phyloP scores from a whole-genome alignment of 2,113 vertebrate species.

The Ahaetulla prasina region DNA sequence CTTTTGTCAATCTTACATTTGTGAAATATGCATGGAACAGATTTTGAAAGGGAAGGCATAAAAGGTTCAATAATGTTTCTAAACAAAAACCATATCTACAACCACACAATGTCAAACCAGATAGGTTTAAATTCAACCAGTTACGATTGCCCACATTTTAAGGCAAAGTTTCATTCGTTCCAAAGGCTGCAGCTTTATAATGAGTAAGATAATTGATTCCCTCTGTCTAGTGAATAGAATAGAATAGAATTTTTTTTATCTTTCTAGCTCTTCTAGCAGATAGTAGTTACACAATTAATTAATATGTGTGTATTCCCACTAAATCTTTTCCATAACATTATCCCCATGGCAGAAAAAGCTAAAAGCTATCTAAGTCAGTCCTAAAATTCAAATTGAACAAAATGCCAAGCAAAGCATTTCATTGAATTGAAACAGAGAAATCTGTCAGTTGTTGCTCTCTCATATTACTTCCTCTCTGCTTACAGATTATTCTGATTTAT shows the following conservation, averaged over 20 bases:
- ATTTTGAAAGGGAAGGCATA: neutral
- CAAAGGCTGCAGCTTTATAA: neutral
- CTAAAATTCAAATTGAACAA: neutral
- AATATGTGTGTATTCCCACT: neutral
- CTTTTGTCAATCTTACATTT: neutral
- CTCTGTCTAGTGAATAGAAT: no score
- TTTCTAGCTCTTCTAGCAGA: neutral
- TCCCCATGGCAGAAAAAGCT: neutral
- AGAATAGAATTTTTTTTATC: no score
- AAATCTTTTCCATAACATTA: neutral
- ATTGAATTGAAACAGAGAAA: neutral
- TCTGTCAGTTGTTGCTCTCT: neutral
- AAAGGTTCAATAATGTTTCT: neutral
- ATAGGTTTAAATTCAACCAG: neutral
- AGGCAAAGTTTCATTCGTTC: neutral
- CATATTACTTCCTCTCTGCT: neutral
- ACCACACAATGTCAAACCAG: neutral
- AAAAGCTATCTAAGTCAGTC: neutral
- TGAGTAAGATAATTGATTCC: neutral
- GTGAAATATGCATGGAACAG: neutral
- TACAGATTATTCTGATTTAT: neutral
- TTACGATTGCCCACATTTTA: neutral
- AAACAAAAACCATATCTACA: neutral
- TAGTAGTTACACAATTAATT: neutral
- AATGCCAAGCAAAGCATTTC: neutral